A percentile compares a stretch with the other conserved stretches of the same genome.
These are phyloP conservation scores for Dryocosmus kuriphilus DNA, from an alignment of 2,888 invertebrate species.

Conservation along the genomic window DNA sequence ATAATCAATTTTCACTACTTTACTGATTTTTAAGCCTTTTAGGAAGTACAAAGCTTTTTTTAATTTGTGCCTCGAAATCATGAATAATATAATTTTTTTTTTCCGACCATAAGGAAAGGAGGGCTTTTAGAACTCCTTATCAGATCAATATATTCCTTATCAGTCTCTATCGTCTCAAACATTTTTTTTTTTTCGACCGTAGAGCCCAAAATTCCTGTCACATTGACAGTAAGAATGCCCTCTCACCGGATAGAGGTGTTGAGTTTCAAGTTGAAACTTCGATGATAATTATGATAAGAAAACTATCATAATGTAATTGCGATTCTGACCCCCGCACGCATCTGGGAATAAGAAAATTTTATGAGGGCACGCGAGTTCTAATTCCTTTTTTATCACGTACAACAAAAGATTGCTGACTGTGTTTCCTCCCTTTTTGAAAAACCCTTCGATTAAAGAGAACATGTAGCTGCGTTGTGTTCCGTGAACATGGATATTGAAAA, in stretches of 20 bases:
- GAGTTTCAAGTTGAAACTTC: constrained; percentile 45
- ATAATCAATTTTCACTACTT: background rate
- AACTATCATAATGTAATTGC: constrained; percentile 46
- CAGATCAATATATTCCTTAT: constrained; percentile 42
- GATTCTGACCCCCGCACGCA: constrained; percentile 46
- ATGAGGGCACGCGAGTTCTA: background rate
- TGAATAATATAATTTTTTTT: background rate
- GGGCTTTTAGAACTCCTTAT: constrained; percentile 45
- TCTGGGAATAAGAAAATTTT: constrained; percentile 29
- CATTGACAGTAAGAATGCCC: constrained; percentile 53
- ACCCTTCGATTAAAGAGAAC: constrained; percentile 34
- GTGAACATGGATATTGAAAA: constrained; percentile 35
- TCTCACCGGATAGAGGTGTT: constrained; percentile 51
- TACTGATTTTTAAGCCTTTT: background rate
- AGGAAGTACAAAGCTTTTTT: background rate
- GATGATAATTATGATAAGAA: constrained; percentile 41
- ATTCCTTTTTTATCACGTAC: constrained; percentile 5
- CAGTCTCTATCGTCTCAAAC: constrained; percentile 44
- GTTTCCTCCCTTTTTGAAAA: constrained; percentile 36
- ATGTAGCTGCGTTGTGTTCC: constrained; percentile 9
- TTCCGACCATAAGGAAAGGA: constrained; percentile 8
- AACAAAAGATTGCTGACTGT: constrained; percentile 37
- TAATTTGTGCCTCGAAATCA: background rate
- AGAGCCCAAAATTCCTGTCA: constrained; percentile 52
- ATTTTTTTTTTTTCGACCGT: constrained; percentile 41